Conservation (phyloP, 2,113 vertebrate genomes). For the Notarius quadriscutis region DNA sequence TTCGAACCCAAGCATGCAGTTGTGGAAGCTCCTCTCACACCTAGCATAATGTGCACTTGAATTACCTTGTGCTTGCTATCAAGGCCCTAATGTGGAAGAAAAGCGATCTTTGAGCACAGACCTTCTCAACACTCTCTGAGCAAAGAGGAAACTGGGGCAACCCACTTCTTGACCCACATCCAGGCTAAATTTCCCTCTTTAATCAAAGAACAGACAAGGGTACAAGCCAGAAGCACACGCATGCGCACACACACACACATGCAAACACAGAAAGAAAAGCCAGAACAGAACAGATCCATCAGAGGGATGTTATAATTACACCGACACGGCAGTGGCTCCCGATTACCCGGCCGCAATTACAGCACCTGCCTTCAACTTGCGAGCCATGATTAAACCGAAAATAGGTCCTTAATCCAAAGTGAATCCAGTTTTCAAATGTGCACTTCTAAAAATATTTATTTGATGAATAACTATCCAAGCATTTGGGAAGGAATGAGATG, state of each 20-base stretch:
- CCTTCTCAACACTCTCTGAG: conserved; percentile 15
- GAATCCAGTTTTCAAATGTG: neutral
- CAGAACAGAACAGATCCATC: conserved; percentile 38
- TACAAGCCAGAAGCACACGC: neutral
- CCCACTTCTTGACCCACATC: conserved; percentile 58
- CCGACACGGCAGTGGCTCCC: conserved; percentile 4
- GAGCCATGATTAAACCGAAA: conserved; percentile 22
- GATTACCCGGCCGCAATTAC: conserved; percentile 26
- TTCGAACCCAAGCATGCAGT: neutral
- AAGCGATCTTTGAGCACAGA: neutral
- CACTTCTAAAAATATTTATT: conserved; percentile 10
- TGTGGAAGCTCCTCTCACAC: neutral
- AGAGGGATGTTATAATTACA: conserved; percentile 34
- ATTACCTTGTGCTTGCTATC: neutral
- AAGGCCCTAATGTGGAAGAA: neutral
- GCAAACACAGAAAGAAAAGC: neutral
- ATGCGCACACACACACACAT: neutral
- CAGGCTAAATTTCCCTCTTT: conserved; percentile 48
- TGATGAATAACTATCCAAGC: conserved; percentile 15
- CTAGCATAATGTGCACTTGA: neutral
- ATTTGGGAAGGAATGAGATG: neutral
- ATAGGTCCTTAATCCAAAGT: conserved; percentile 24
- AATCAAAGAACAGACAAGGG: conserved; percentile 38
- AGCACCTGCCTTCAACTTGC: conserved; percentile 16
- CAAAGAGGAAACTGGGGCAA: conserved; percentile 45